phyloP scores from a whole-genome alignment of 2,888 invertebrate genomes.

The Rhyacophila evoluta region DNA sequence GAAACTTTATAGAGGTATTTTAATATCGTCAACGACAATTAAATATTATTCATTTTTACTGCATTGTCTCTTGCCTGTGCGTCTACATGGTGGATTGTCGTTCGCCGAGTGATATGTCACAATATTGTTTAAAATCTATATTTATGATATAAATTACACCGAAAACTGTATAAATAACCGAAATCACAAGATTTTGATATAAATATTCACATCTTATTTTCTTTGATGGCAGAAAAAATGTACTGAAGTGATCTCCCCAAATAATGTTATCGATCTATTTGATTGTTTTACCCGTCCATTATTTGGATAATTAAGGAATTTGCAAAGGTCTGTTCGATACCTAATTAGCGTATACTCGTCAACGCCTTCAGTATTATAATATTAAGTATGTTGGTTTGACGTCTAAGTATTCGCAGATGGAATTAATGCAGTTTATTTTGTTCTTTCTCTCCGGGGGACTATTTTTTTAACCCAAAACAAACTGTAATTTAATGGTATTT shows the following conservation, averaged over 20 bases:
- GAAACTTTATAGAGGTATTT: not conserved
- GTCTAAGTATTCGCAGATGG: too few relatives aligned
- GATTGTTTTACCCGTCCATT: slow-evolving; percentile 5
- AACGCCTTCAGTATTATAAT: not conserved
- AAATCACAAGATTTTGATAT: not conserved
- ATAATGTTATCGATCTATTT: slow-evolving; percentile 26
- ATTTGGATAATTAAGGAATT: slow-evolving; percentile 30
- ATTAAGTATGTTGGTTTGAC: not conserved
- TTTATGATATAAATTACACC: slow-evolving; percentile 36
- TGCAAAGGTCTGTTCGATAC: not conserved
- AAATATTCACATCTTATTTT: not conserved
- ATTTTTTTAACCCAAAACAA: not conserved
- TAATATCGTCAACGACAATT: not conserved
- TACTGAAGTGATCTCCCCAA: slow-evolving; percentile 1
- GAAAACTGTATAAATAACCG: not conserved
- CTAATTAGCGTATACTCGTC: not conserved
- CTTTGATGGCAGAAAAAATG: slow-evolving; percentile 15
- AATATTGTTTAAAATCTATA: slow-evolving; percentile 42
- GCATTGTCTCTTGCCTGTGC: slow-evolving; percentile 3
- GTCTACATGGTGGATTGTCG: slow-evolving; percentile 25
- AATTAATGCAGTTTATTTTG: not conserved
- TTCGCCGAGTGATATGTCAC: slow-evolving; percentile 47
- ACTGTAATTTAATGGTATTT: not conserved
- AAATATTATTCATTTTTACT: not conserved
- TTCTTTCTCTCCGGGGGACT: not conserved